A percentile compares a stretch with the other conserved stretches of the same genome.
Evolutionary conservation across 2,113 vertebrate genomes (phyloP).

Genomic region (Plectropomus leopardus): DNA sequence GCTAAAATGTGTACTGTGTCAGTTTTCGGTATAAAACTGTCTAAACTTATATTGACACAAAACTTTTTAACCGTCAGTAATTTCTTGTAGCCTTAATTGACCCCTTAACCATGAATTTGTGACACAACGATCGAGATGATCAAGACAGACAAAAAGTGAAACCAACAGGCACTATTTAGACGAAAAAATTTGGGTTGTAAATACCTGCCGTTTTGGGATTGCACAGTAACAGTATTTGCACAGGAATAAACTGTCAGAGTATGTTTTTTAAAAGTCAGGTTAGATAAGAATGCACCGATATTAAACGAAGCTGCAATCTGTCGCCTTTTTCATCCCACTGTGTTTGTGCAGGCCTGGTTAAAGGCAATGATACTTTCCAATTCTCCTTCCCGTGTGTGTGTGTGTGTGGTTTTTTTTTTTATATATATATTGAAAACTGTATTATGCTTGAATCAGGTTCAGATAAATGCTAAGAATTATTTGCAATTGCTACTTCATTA

Average conservation of each 20-base stretch:
- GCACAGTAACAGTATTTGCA: background rate
- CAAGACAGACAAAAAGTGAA: background rate
- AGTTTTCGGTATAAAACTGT: background rate
- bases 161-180: background rate
- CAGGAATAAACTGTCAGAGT: background rate
- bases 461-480: too few relatives aligned
- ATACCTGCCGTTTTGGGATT: conserved; percentile 1
- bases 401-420: too few relatives aligned
- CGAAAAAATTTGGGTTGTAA: background rate
- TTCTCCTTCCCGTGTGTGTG: background rate
- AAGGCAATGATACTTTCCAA: background rate
- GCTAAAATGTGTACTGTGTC: background rate
- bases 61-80: background rate
- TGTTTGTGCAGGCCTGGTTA: too few relatives aligned
- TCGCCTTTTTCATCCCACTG: background rate
- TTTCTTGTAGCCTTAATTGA: background rate
- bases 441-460: background rate
- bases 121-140: background rate
- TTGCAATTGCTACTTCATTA: too few relatives aligned
- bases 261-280: too few relatives aligned
- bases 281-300: too few relatives aligned
- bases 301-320: too few relatives aligned
- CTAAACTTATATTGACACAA: too few relatives aligned
- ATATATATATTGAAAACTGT: background rate
- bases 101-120: background rate